Base-by-base conservation (phyloP, 92 coral and sea anemone genomes). In the Zoanthus sociatus region DNA sequence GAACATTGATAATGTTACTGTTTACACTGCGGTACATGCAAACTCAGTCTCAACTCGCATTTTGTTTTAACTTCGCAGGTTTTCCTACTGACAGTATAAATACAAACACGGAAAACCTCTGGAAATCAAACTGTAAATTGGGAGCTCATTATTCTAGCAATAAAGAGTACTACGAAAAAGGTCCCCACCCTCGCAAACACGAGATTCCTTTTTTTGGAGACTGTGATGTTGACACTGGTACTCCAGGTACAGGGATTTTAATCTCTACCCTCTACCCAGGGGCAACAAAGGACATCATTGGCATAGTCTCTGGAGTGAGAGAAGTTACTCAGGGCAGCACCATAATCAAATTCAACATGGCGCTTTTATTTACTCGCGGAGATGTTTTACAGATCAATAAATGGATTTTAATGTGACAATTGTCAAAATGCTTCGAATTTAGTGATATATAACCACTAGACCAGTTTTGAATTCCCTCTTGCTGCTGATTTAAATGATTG, bases 171-270 rank as follows among this genome's bases (percentile, higher is more conserved):
- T 81, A 81, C 54, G 75, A 81, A 6, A 51, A 46, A 17, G 85
- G 85, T 10, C 74, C 74, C 37, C 75, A 81, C 3, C 85, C 85
- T 15, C 64, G 85, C 20, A 81, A 81, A 42, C 85, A 81, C 85
- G 85, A 81, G 45, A 66, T 81, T 68, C 75, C 85, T 5, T 70
- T 81, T 11, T 81, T 53, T 10, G 20, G 51, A 15, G 44, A 81
- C 63, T 81, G 85, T 46, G 85, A 81, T 44, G 85, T 70, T 64
- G 85, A 26, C 76, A 67, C 85, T 16, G 74, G 74, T 44, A 66
- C 75, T 50, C 76, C 51, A 60, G 85, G 85, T 32, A 67, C 85
- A 66, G 85, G 85, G 4, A 67, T 81, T 48, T 37, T 81, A 14
- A 18, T 42, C 71, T 20, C 71, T 48, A 8, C 74, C 6, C 55